Evolutionary conservation across 2,797 vertebrate species (phyloP), one percentile per base, ranked within the genome.

Genomic region (Spheniscus humboldti): DNA sequence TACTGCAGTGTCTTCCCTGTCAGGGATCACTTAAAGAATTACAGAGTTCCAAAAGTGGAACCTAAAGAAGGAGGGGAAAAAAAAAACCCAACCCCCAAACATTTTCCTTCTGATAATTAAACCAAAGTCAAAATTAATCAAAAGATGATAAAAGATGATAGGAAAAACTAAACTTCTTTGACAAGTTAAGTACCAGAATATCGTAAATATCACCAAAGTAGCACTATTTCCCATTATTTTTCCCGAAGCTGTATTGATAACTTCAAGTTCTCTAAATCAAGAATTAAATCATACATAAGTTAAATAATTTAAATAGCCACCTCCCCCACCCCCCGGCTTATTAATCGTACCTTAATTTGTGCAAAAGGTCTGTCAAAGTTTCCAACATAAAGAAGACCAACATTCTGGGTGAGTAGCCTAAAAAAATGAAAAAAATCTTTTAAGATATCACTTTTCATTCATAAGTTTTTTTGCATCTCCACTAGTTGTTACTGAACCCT

Each of bases 311-410:
- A 95, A 71, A 79, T 41, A 93, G 87, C 80, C 55, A 64, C 11
- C 11, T 12, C 62, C 87, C 63, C 23, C 41, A 41, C 41, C 14
- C 13, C 52, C 80, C 62, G 95, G 33, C 48, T 94, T 71, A 94
- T 80, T 37, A 91, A 85, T 97, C 98, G 86, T 99, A 99, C 99
- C 99, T 99, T 99, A 98, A 99, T 99, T 97, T 99, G 98, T 86
- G 99, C 99, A 98, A 99, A 99, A 94, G 99, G 99, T 97, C 98
- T 98, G 96, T 99, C 99, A 92, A 99, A 99, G 98, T 97, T 99
- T 98, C 99, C 99, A 96, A 99, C 99, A 97, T 99, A 99, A 85
- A 99, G 99, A 96, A 99, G 97, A 87, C 99, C 99, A 96, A 99
- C 98, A 88, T 98, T 99, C 98, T 99, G 98, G 85, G 99, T 98